Conservation (phyloP, 2,888 invertebrate species). For the Digitonthophagus gazella region DNA sequence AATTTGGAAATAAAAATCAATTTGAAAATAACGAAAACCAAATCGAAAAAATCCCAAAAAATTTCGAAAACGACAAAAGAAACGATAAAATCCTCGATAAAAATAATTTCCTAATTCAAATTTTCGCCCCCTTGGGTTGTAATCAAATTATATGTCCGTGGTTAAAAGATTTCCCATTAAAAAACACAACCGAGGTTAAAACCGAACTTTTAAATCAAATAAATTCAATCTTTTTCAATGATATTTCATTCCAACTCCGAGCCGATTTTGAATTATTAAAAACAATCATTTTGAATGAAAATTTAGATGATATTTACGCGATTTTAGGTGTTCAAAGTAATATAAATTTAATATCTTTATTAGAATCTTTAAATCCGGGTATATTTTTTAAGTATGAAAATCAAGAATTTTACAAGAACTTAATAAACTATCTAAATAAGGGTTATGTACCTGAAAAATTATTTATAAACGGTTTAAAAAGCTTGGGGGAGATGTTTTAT, state of each 20-base stretch:
- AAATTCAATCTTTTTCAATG: neutral
- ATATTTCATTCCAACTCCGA: constrained; percentile 1
- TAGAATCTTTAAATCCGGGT: neutral
- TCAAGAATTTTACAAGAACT: neutral
- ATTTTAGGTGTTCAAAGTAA: neutral
- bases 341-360: neutral
- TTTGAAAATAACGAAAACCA: too few species aligned
- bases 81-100: too few species aligned
- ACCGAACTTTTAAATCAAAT: constrained; percentile 2
- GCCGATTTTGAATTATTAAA: constrained; percentile 3
- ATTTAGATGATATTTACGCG: neutral
- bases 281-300: neutral
- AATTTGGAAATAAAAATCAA: neutral
- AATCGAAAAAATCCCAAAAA: too few species aligned
- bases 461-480: neutral
- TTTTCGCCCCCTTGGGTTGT: constrained; percentile 8
- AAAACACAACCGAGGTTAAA: neutral
- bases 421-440: neutral
- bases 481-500: constrained; percentile 5
- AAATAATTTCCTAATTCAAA: neutral
- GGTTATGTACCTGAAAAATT: neutral
- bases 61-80: too few species aligned
- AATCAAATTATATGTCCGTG: neutral
- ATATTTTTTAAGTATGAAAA: neutral
- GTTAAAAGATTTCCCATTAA: constrained; percentile 2